Evolutionary conservation across 2,797 vertebrate species (phyloP).

Genomic region (Cercopithecus diana): DNA sequence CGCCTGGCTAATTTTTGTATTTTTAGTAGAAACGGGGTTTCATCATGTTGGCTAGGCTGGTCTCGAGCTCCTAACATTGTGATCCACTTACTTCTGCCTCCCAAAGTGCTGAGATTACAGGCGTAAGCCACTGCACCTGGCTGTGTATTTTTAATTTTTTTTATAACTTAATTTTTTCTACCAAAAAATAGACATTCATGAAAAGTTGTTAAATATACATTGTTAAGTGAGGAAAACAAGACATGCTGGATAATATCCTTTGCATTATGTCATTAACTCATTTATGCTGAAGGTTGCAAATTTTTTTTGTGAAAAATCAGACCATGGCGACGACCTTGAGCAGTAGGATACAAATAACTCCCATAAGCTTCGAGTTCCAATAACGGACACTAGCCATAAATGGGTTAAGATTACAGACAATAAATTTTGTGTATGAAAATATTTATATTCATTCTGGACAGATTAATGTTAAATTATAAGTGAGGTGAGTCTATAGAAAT

Average conservation of each 20-base stretch:
- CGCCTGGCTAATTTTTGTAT: not conserved
- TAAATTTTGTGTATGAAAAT: not conserved
- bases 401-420: not conserved
- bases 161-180: not conserved
- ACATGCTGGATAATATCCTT: not conserved
- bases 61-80: not conserved
- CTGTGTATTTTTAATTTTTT: not conserved
- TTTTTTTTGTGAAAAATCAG: not conserved
- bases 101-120: not conserved
- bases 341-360: not conserved
- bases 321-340: not conserved
- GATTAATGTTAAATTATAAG: not conserved
- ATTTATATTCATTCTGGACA: not conserved
- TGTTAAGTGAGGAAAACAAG: not conserved
- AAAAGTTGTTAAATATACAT: not conserved
- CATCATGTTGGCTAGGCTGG: not conserved
- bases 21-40: not conserved
- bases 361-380: not conserved
- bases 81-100: not conserved
- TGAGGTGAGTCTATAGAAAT: not conserved
- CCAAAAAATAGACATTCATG: not conserved
- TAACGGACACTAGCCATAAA: not conserved
- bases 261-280: not conserved
- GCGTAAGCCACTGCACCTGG: not conserved
- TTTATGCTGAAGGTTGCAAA: not conserved